phyloP scores from a whole-genome alignment of 2,113 vertebrate genomes.

The Bungarus multicinctus region DNA sequence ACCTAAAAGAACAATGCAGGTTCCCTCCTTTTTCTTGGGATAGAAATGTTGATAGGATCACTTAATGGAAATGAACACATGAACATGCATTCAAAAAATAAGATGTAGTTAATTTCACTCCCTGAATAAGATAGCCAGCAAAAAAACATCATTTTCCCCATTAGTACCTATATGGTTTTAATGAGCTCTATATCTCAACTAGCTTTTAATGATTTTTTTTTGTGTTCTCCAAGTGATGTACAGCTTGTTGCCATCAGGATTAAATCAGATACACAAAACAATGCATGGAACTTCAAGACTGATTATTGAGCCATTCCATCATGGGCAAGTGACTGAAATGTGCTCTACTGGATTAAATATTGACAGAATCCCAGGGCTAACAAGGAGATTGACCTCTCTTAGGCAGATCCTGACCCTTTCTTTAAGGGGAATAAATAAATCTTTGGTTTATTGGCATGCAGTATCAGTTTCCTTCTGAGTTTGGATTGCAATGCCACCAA shows the following conservation, averaged over 20 bases:
- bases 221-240: neutral
- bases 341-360: neutral
- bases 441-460: neutral
- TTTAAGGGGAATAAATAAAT: neutral
- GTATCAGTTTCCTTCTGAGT: neutral
- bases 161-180: neutral
- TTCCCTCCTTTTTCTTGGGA: neutral
- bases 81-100: neutral
- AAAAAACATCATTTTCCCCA: neutral
- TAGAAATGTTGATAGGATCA: neutral
- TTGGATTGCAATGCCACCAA: neutral
- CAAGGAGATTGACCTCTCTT: neutral
- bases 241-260: neutral
- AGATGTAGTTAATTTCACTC: neutral
- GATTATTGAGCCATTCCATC: neutral
- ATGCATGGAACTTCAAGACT: neutral
- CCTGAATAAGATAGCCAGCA: neutral
- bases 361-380: neutral
- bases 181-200: neutral
- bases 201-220: neutral
- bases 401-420: neutral
- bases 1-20: neutral
- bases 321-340: neutral
- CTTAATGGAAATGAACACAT: neutral
- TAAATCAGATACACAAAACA: neutral